Base-by-base conservation (phyloP, 2,113 vertebrate genomes). In the Zingel zingel region DNA sequence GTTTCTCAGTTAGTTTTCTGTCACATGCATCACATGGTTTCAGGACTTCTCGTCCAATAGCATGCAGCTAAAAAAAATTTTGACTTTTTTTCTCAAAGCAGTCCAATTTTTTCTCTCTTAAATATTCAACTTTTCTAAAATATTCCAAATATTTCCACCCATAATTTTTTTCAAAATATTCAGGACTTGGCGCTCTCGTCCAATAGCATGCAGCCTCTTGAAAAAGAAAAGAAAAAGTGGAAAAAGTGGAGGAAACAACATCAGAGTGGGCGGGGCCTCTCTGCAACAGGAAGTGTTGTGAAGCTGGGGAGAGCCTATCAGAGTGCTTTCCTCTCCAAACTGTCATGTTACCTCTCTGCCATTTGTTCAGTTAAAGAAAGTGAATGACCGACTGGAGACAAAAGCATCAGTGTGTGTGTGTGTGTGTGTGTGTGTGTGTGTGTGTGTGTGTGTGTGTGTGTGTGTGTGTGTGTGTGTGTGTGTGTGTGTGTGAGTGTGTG, bases 251-350 rank as follows among this genome's bases (percentile, higher is more conserved):
- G 65, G 39, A 81, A 77, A 84, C 59, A 88, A 77, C 76, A 73
- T 81, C 50, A 48, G 8, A 74, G 59, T 79, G 92, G 74, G 53
- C 8, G 69, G 10, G 67, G 63, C 82, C 71, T 85, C 65, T 75
- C 69, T 76, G 72, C 61, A 79, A 77, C 70, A 76, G 83, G 77
- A 88, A 85, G 81, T 71, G 62, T 23, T 68, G 75, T 78, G 58
- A 82, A 18, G 27, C 3, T 45, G 9, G 36, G 54, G 5, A 39
- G 48, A 66, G 74, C 82, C 83, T 65, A 85, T 92, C 86, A 83
- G 78, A 9, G 59, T 9, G 73, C 74, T 89, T 89, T 93, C 79
- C 84, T 89, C 91, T 94, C 91, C 92, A 93, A 87, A 91, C 89
- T 82, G 91, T 87, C 92, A 90, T 77, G 85, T 88, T 80, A 36